A percentile compares a stretch with the other conserved stretches of the same genome.
phyloP scores from a whole-genome alignment of 2,113 vertebrate genomes.

The Epinephelus lanceolatus region DNA sequence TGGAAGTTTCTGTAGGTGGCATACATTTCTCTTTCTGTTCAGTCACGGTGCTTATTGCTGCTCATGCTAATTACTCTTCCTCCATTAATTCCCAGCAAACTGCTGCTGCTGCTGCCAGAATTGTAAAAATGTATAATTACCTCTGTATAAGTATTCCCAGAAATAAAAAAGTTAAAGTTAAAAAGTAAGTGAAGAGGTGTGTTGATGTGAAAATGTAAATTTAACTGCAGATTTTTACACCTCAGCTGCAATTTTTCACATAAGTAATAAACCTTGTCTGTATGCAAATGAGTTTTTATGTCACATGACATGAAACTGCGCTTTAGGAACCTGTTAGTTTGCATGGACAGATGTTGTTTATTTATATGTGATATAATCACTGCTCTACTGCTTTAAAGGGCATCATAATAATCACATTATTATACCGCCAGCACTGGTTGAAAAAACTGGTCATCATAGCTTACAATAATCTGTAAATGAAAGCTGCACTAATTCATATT shows the following conservation, averaged over 20 bases:
- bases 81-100: constrained; percentile 48
- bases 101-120: constrained; percentile 34
- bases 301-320: constrained; percentile 10
- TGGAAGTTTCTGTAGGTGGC: constrained; percentile 45
- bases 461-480: background rate
- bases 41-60: constrained; percentile 19
- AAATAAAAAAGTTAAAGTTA: constrained; percentile 31
- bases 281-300: constrained; percentile 23
- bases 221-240: constrained; percentile 1
- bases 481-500: background rate
- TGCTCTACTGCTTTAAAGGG: background rate
- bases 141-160: constrained; percentile 20
- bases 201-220: constrained; percentile 47
- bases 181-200: constrained; percentile 34
- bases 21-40: constrained; percentile 28
- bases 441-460: background rate
- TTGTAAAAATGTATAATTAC: constrained; percentile 44
- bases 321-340: constrained; percentile 6
- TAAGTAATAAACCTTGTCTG: background rate
- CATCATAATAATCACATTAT: constrained; percentile 6
- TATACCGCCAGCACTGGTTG: background rate
- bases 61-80: constrained; percentile 52
- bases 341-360: constrained; percentile 4
- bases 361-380: constrained; percentile 18
- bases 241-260: constrained; percentile 19